Conservation (phyloP, 2,888 invertebrate species). For the Machimus atricapillus region DNA sequence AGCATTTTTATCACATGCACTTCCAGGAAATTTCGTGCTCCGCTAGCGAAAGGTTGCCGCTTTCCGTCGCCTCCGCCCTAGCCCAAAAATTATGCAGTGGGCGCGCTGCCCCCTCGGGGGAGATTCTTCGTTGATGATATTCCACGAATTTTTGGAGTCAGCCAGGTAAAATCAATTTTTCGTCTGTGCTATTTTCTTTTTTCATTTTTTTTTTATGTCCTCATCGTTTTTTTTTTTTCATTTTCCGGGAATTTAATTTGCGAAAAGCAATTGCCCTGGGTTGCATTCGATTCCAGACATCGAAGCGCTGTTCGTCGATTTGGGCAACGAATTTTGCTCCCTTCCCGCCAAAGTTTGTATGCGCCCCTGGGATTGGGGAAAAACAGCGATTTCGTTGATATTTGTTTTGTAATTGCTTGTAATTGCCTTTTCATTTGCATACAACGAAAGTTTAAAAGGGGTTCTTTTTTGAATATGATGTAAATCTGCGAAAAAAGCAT, state of each 20-base stretch:
- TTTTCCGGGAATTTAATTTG: background rate
- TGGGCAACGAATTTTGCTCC: background rate
- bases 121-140: background rate
- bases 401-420: background rate
- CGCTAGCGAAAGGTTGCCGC: background rate
- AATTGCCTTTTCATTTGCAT: background rate
- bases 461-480: background rate
- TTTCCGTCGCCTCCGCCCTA: background rate
- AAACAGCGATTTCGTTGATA: background rate
- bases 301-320: background rate
- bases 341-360: background rate
- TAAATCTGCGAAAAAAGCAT: background rate
- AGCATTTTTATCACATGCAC: background rate
- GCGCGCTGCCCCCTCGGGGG: background rate
- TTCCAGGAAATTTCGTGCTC: background rate
- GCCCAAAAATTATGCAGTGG: background rate
- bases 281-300: background rate
- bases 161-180: background rate
- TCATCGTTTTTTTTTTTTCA: background rate
- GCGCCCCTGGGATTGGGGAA: background rate
- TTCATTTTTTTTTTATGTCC: background rate
- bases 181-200: background rate
- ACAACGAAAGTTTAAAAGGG: background rate
- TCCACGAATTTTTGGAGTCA: background rate
- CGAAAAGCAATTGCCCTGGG: background rate